phyloP scores from a whole-genome alignment of 2,797 vertebrate species.

The Poecilia picta region DNA sequence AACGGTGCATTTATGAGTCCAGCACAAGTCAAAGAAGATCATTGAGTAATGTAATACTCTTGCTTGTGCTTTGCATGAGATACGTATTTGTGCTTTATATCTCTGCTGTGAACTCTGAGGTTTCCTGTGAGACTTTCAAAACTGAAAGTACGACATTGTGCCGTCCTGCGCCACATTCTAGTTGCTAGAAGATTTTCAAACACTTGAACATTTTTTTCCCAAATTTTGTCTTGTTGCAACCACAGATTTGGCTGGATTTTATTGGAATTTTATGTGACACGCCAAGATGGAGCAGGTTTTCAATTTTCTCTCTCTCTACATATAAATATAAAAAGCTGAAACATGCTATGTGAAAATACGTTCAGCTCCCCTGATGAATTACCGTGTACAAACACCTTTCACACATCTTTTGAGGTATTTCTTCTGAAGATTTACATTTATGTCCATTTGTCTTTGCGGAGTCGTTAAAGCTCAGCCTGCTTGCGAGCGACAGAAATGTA shows the following conservation, averaged over 20 bases:
- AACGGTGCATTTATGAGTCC: not conserved
- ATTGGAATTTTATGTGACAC: not conserved
- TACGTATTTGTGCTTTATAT: not conserved
- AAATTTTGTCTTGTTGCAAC: not conserved
- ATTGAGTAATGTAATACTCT: not conserved
- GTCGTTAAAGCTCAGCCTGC: not conserved
- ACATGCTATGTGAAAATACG: not conserved
- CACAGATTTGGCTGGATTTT: not conserved
- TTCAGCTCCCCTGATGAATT: not conserved
- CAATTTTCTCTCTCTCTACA: not conserved
- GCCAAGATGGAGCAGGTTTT: not conserved
- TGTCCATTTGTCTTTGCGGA: not conserved
- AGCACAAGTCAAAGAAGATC: not conserved
- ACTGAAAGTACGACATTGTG: not conserved
- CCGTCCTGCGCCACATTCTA: not conserved
- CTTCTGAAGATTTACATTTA: not conserved
- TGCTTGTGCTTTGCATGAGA: not conserved
- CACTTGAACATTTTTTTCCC: not conserved
- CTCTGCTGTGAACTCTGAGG: not conserved
- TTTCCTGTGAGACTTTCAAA: not conserved
- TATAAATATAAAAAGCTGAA: not conserved
- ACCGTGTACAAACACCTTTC: not conserved
- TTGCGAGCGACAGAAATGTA: not conserved
- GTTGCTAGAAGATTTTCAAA: not conserved
- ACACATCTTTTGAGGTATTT: not conserved